Evolutionary conservation across 2,113 vertebrate species (phyloP), one percentile per base, ranked within the genome.

Genomic region (Rhynchomys soricoides): DNA sequence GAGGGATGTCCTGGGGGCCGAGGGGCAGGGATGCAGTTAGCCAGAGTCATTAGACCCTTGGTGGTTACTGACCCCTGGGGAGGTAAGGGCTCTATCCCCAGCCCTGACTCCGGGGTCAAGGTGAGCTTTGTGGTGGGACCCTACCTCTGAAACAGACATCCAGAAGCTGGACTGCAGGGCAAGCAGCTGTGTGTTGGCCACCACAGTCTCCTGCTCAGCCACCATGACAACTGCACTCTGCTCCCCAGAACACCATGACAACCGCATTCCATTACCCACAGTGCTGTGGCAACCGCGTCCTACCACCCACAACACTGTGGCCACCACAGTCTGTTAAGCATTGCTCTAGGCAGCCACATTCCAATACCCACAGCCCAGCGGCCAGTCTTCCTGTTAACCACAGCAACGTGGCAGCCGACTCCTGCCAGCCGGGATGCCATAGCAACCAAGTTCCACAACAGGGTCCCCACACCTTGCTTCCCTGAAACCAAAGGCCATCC

Each of bases 1-100:
- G 99, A 99, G 10, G 99, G 99, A 98, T 99, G 99, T 96, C 99
- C 99, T 99, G 98, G 68, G 64, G 68, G 70, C 64, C 86, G 0
- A 22, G 70, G 93, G 85, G 31, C 70, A 81, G 85, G 86, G 75
- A 16, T 70, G 57, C 0, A 0, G 45, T 96, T 75, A 93, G 89
- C 66, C n/a, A 13, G 7, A 29, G 78, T n/a, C n/a, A 40, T 1
- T 2, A 0, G 3, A 31, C 64, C 90, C 66, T 91, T 17, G 86
- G 43, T 45, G 21, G 29, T 57, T 7, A 0, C 55, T 17, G 50
- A 71, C 37, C 37, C 40, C 73, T 15, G 12, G 16, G 37, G 22
- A 37, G 50, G 59, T 50, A 6, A 5, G 21, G 15, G 88, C 57
- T 59, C 31, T 71, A 50, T 15, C 81, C 64, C 29, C 62, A 66